A percentile compares a stretch with the other conserved stretches of the same genome.
Evolutionary conservation across 2,113 vertebrate genomes (phyloP).

Genomic region (Crotalus horridus): DNA sequence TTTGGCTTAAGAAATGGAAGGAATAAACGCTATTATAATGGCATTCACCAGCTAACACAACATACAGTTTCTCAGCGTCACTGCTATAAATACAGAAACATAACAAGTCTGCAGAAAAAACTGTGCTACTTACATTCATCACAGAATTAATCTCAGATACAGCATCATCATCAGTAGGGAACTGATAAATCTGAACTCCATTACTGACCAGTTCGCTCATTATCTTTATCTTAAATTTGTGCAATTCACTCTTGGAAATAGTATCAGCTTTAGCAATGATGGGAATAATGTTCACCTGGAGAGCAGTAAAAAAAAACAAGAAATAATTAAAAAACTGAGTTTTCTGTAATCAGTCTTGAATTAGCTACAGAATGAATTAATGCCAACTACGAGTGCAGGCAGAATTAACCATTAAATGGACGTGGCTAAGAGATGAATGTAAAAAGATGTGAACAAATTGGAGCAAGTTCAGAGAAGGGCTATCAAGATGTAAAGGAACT

Average conservation of each 20-base stretch:
- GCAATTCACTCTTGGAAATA: conserved; percentile 95
- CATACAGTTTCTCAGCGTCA: neutral
- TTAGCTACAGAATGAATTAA: neutral
- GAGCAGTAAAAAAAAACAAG: neutral
- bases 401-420: neutral
- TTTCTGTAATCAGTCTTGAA: neutral
- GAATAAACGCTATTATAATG: neutral
- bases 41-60: neutral
- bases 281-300: conserved; percentile 95
- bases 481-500: neutral
- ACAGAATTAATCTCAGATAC: conserved; percentile 94
- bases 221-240: conserved; percentile 99
- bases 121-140: conserved; percentile 87
- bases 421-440: neutral
- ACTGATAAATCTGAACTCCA: conserved; percentile 98
- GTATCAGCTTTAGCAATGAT: conserved; percentile 98
- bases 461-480: neutral
- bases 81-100: neutral
- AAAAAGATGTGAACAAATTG: neutral
- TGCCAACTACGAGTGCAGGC: neutral
- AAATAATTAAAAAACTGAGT: neutral
- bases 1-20: neutral
- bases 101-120: neutral
- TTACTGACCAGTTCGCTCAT: conserved; percentile 99
- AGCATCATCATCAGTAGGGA: conserved; percentile 90